Conservation (phyloP, 2,797 vertebrate genomes). For the Melanotaenia parkinsoni region DNA sequence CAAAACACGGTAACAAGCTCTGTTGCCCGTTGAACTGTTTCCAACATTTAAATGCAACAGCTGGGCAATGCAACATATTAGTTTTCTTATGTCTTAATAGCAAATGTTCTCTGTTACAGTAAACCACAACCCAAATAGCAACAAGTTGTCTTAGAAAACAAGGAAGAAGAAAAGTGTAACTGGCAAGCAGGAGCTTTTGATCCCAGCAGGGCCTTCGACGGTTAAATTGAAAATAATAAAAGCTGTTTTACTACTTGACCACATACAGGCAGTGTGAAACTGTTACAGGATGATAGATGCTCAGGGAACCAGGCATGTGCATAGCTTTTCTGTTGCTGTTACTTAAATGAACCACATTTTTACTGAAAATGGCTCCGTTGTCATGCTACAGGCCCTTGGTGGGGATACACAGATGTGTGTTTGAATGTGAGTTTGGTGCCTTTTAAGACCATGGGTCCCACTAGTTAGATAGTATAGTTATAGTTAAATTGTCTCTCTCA, state of each 20-base stretch:
- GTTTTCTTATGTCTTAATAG: slow-evolving; percentile 10
- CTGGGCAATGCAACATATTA: slow-evolving; percentile 1
- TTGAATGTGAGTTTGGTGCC: slow-evolving; percentile 51
- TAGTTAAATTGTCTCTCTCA: slow-evolving; percentile 59
- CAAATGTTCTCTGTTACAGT: slow-evolving; percentile 31
- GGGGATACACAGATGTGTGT: slow-evolving; percentile 55
- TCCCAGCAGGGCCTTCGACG: slow-evolving; percentile 66
- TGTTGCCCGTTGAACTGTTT: slow-evolving; percentile 33
- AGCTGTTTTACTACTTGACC: slow-evolving; percentile 74
- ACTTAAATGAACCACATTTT: slow-evolving; percentile 74
- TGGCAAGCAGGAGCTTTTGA: slow-evolving; percentile 69
- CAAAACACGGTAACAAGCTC: slow-evolving; percentile 29
- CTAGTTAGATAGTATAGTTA: slow-evolving; percentile 60
- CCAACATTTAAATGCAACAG: slow-evolving; percentile 21
- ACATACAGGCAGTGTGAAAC: slow-evolving; percentile 67
- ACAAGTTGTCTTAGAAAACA: slow-evolving; percentile 44
- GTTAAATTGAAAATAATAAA: slow-evolving; percentile 81
- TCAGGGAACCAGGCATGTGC: slow-evolving; percentile 43
- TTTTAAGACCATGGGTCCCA: slow-evolving; percentile 60
- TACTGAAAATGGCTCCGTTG: slow-evolving; percentile 66
- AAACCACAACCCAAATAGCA: slow-evolving; percentile 51
- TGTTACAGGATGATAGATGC: slow-evolving; percentile 53
- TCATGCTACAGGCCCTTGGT: slow-evolving; percentile 59
- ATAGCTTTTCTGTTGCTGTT: slow-evolving; percentile 52
- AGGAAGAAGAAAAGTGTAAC: slow-evolving; percentile 35